phyloP scores from a whole-genome alignment of 2,888 invertebrate species.

The Tridacna crocea region DNA sequence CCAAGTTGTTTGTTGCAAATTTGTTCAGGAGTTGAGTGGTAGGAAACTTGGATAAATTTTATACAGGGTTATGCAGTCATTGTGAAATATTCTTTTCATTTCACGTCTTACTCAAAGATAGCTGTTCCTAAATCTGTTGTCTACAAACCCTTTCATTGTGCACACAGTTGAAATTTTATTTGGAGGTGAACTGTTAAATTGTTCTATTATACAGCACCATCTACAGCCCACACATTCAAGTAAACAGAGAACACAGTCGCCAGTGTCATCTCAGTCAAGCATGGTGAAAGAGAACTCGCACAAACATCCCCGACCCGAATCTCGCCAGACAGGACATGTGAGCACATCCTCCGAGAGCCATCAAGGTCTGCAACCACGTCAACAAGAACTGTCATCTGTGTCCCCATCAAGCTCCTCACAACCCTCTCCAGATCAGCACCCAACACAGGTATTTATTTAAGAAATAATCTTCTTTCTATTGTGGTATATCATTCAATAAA shows the following conservation, averaged over 20 bases:
- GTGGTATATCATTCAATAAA: too few species aligned
- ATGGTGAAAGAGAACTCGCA: conserved; percentile 49
- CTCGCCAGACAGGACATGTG: conserved; percentile 48
- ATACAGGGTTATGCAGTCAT: too few species aligned
- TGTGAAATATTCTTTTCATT: too few species aligned
- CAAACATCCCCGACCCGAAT: conserved; percentile 51
- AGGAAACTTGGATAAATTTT: too few species aligned
- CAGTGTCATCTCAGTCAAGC: conserved; percentile 56
- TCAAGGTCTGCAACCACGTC: conserved; percentile 25
- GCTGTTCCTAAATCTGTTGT: too few species aligned
- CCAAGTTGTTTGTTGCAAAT: too few species aligned
- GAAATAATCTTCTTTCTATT: too few species aligned
- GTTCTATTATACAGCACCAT: conserved; percentile 32
- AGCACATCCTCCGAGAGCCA: conserved; percentile 39
- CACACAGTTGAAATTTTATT: too few species aligned
- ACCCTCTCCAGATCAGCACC: conserved; percentile 60
- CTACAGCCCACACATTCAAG: conserved; percentile 40
- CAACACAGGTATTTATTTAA: conserved; percentile 16
- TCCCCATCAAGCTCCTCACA: conserved; percentile 59
- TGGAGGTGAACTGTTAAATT: too few species aligned
- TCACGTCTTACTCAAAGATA: too few species aligned
- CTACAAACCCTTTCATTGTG: too few species aligned
- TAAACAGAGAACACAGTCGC: conserved; percentile 59
- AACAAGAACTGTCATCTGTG: conserved; percentile 44
- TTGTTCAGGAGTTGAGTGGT: too few species aligned